Conservation (phyloP, 2,888 invertebrate species). For the Brachylomia viminalis region DNA sequence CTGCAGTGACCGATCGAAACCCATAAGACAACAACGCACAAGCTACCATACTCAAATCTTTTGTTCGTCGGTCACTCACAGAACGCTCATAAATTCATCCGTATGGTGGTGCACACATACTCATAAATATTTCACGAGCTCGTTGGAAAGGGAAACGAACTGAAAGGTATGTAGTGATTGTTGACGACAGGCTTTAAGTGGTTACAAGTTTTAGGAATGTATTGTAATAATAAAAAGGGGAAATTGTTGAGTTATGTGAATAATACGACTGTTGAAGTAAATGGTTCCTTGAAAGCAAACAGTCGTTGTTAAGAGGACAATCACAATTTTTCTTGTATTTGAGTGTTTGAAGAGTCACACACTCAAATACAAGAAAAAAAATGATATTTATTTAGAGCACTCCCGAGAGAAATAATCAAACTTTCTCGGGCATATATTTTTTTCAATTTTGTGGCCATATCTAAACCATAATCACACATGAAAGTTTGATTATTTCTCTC, state of each 20-base stretch:
- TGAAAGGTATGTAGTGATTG: conserved; percentile 41
- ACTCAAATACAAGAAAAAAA: too few relatives aligned
- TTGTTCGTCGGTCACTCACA: conserved; percentile 37
- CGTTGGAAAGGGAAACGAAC: conserved; percentile 58
- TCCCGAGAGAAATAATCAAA: too few relatives aligned
- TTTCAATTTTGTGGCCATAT: too few relatives aligned
- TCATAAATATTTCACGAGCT: conserved; percentile 63
- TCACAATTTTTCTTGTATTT: too few relatives aligned
- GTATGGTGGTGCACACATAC: conserved; percentile 36
- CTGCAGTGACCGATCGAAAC: background rate
- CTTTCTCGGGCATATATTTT: too few relatives aligned
- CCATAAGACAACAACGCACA: background rate
- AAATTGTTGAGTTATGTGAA: conserved; percentile 13
- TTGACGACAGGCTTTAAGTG: conserved; percentile 30
- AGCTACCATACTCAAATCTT: conserved; percentile 21
- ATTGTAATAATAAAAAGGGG: conserved; percentile 10
- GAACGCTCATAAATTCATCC: conserved; percentile 38
- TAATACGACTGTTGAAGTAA: conserved; percentile 2
- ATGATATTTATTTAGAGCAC: too few relatives aligned
- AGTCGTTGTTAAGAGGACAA: background rate
- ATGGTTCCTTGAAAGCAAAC: background rate
- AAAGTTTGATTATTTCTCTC: too few relatives aligned
- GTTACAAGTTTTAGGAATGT: conserved; percentile 25
- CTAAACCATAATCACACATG: too few relatives aligned
- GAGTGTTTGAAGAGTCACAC: too few relatives aligned